A percentile compares a stretch with the other conserved stretches of the same genome.
phyloP scores from a whole-genome alignment of 2,113 vertebrate species.

The Pogona vitticeps region DNA sequence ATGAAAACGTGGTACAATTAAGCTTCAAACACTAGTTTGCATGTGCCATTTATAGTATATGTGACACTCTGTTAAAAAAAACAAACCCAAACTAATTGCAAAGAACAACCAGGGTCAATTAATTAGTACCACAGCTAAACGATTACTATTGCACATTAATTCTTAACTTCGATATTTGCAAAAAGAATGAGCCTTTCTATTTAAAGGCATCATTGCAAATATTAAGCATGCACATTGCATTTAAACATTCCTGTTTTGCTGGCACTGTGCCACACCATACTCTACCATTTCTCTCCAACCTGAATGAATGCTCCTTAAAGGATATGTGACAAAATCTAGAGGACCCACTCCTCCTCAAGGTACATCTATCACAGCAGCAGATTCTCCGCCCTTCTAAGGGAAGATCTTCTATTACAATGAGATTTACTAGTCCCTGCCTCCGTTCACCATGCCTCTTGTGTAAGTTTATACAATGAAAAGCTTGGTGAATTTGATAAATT shows the following conservation, averaged over 20 bases:
- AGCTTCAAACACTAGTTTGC: background rate
- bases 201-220: background rate
- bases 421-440: background rate
- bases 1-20: background rate
- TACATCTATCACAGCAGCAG: no score
- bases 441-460: background rate
- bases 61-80: background rate
- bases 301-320: background rate
- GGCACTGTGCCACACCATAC: background rate
- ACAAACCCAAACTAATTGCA: no score
- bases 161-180: background rate
- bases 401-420: background rate
- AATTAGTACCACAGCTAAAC: background rate
- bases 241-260: no score
- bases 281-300: background rate
- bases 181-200: background rate
- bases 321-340: background rate
- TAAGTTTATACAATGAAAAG: background rate
- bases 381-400: background rate
- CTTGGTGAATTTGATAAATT: background rate
- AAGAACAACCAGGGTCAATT: background rate
- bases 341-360: no score
- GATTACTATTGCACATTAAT: background rate
- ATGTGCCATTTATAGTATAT: background rate
- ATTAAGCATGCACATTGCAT: no score